Evolutionary conservation across 2,113 vertebrate species (phyloP).

Genomic region (Ceyx cyanopectus): DNA sequence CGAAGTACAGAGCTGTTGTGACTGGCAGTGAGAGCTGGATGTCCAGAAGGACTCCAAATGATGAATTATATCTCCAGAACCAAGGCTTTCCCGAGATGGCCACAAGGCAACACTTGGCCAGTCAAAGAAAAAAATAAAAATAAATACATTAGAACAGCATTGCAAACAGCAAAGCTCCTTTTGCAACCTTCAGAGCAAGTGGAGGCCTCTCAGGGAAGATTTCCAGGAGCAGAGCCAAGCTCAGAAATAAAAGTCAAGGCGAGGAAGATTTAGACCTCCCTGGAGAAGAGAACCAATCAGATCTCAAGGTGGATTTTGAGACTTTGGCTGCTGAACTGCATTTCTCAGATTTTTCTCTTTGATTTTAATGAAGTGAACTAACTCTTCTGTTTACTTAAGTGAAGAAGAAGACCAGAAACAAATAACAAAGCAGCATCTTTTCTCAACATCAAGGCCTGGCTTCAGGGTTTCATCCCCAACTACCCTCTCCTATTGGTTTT

Average conservation of each 20-base stretch:
- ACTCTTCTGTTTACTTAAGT: conserved; percentile 42
- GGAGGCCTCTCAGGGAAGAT: conserved; percentile 60
- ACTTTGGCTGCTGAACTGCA: conserved; percentile 40
- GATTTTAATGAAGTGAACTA: conserved; percentile 66
- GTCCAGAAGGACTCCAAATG: background rate
- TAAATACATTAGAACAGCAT: background rate
- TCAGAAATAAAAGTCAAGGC: conserved; percentile 44
- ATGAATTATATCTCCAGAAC: background rate
- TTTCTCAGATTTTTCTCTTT: conserved; percentile 64
- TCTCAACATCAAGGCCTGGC: background rate
- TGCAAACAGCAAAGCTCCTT: conserved; percentile 29
- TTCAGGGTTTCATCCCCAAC: background rate
- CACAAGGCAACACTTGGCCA: background rate
- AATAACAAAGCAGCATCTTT: conserved; percentile 7
- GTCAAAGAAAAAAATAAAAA: background rate
- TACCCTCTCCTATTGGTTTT: background rate
- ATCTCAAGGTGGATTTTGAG: conserved; percentile 64
- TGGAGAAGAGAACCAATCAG: conserved; percentile 16
- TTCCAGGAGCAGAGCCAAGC: conserved; percentile 67
- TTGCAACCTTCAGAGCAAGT: conserved; percentile 55
- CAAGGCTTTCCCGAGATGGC: background rate
- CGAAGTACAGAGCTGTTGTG: background rate
- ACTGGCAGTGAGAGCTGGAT: background rate
- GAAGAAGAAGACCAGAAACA: conserved; percentile 10
- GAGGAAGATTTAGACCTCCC: conserved; percentile 66